Conservation (phyloP, 2,888 invertebrate species). For the Parochlus steinenii region DNA sequence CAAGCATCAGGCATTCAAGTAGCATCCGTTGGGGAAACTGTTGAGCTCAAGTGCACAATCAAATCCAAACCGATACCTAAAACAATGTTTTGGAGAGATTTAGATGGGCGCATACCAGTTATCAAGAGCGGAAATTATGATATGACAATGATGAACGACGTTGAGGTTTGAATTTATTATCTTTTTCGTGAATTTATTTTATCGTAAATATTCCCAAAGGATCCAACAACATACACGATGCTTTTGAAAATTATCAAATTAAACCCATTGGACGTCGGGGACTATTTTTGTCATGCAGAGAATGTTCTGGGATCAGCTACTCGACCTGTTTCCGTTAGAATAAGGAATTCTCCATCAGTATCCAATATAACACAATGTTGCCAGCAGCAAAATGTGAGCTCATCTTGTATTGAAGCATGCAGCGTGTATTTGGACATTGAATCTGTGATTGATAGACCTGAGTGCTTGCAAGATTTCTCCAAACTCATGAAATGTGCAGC, state of each 20-base stretch:
- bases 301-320: conserved; percentile 62
- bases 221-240: conserved; percentile 55
- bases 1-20: conserved; percentile 63
- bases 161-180: conserved; percentile 32
- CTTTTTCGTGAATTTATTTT: background rate
- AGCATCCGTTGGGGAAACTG: conserved; percentile 57
- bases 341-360: conserved; percentile 42
- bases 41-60: conserved; percentile 59
- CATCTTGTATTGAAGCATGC: conserved; percentile 67
- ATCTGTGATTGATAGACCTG: conserved; percentile 60
- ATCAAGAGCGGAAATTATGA: conserved; percentile 62
- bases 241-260: conserved; percentile 55
- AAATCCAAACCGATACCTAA: conserved; percentile 65
- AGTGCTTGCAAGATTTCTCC: conserved; percentile 68
- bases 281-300: conserved; percentile 72
- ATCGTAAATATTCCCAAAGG: conserved; percentile 24
- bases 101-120: conserved; percentile 53
- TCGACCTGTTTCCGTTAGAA: conserved; percentile 53
- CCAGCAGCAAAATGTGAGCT: conserved; percentile 58
- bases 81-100: conserved; percentile 68
- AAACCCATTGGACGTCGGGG: conserved; percentile 52
- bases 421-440: conserved; percentile 70
- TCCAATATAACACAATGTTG: conserved; percentile 70
- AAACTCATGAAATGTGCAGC: conserved; percentile 77
- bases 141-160: conserved; percentile 40